Evolutionary conservation across 1,140 invertebrate species (phyloP), one percentile per base, ranked within the genome.

Genomic region (Agrypnia vestita): DNA sequence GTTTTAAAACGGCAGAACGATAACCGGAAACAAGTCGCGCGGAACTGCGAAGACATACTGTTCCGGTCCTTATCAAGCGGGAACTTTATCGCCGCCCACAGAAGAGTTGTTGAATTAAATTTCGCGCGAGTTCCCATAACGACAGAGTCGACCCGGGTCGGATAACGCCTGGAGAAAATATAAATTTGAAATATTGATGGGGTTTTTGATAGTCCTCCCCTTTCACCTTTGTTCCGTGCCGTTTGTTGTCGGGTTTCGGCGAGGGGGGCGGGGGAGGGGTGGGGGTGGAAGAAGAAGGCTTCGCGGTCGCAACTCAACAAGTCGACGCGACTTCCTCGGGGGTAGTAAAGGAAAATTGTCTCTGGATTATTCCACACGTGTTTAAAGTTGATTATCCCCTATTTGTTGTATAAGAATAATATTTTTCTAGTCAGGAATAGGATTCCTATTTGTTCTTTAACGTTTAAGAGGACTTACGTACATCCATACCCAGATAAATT

Each of bases 121-220:
- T 80, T 78, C 17, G 46, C 80, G 59, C 76, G 62, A 56, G 75
- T 78, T 62, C 51, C 80, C 80, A 74, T 81, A 81, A 81, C 80
- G 76, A 78, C 67, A 21, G 47, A 75, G 61, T 49, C 73, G 64
- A 74, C 72, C 72, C 25, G 67, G 67, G 53, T 46, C 64, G 69
- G 69, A 55, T 21, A 79, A 25, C 56, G 49, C 80, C 81, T 67
- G 78, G 71, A 82, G 81, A 82, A 82, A 82, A 77, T 82, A 82
- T 82, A 82, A 82, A 82, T 82, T 82, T 82, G 78, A 82, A 82
- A 82, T 82, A 82, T 82, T 82, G 81, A 82, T 80, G 76, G 81
- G 77, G 78, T 79, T 82, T 79, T 82, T 82, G 81, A 82, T 82
- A 79, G 81, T 76, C 81, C 72, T 43, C 72, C 61, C 72, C 59